Evolutionary conservation across 1,140 invertebrate species (phyloP).

Genomic region (Atta texana): DNA sequence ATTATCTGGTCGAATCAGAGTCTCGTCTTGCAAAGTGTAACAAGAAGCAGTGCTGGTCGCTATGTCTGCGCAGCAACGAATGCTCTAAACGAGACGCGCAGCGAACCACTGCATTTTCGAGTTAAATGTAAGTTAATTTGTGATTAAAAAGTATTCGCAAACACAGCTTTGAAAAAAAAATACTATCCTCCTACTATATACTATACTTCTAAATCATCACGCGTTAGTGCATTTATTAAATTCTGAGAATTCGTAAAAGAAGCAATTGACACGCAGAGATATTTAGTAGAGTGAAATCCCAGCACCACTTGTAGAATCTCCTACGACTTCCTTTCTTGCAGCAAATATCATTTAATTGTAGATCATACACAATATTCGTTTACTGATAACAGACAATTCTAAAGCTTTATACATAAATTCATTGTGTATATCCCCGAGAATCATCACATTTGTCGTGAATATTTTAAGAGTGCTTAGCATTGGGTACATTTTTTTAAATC

Average conservation of each 20-base stretch:
- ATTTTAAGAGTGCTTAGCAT: conserved; percentile 80
- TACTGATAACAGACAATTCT: background rate
- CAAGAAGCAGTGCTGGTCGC: conserved; percentile 87
- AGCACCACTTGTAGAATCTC: background rate
- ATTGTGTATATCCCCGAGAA: conserved; percentile 27
- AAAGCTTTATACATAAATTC: background rate
- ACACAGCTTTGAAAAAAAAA: background rate
- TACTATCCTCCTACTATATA: background rate
- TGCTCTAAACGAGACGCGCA: conserved; percentile 87
- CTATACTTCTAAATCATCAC: too few species aligned
- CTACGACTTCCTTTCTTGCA: conserved; percentile 9
- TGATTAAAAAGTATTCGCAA: background rate
- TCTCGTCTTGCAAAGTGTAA: conserved; percentile 89
- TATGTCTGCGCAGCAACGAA: conserved; percentile 89
- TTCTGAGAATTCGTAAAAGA: background rate
- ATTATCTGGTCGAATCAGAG: conserved; percentile 90
- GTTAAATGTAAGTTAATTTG: conserved; percentile 88
- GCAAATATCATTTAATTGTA: background rate
- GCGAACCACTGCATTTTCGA: conserved; percentile 87
- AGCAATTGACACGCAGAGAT: background rate
- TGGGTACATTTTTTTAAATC: conserved; percentile 81
- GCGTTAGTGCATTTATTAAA: background rate
- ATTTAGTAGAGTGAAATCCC: conserved; percentile 14
- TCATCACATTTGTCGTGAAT: conserved; percentile 77
- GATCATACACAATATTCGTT: background rate